Evolutionary conservation across 2,797 vertebrate species (phyloP).

Genomic region (Acrossocheilus fasciatus): DNA sequence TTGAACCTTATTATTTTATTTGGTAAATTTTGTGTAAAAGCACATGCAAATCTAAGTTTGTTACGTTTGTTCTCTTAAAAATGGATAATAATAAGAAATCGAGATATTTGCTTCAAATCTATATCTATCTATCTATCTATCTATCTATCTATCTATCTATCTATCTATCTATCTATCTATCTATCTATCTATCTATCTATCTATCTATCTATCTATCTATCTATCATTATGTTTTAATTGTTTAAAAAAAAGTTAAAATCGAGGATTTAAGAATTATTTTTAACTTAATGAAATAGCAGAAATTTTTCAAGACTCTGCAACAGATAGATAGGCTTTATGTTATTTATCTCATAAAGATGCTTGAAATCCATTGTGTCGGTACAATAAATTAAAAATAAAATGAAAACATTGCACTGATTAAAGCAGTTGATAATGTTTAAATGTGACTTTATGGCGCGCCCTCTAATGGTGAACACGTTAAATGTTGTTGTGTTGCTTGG

Average conservation of each 20-base stretch:
- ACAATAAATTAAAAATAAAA: background rate
- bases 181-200: no score
- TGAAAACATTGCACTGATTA: background rate
- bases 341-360: background rate
- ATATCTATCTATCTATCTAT: no score
- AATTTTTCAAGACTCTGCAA: background rate
- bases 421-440: no score
- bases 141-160: no score
- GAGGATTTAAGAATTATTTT: background rate
- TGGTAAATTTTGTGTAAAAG: background rate
- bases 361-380: background rate
- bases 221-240: no score
- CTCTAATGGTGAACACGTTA: slow-evolving; percentile 36
- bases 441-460: background rate
- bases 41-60: background rate
- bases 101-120: background rate
- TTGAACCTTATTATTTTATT: background rate
- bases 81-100: no score
- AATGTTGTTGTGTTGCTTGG: slow-evolving; percentile 63
- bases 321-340: background rate
- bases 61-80: background rate
- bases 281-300: background rate
- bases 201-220: no score
- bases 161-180: no score
- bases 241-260: background rate